Base-by-base conservation (phyloP, 2,797 vertebrate species). In the Hippopotamyrus pictus region DNA sequence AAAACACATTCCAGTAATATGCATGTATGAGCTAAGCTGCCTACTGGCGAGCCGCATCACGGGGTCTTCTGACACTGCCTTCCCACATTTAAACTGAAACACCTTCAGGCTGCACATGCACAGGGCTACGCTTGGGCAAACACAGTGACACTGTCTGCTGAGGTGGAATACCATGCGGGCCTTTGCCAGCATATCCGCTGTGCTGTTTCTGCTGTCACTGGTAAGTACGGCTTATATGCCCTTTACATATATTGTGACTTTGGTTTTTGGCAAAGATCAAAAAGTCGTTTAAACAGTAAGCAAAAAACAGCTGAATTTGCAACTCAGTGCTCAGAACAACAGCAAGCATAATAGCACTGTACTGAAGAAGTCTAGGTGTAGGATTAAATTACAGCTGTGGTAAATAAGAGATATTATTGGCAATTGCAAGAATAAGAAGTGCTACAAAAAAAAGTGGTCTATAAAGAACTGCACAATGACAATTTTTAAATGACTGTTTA, bases 141-240 rank as follows among this genome's bases (percentile, higher is more conserved):
- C 46, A n/a, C 19, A 25, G 82, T 12, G 25, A 65, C 33, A 3
- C 73, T n/a, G 41, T 79, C 44, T 12, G 4, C 59, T 2, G 7
- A 7, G 22, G n/a, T 44, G 88, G n/a, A 90, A 7, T 86, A 53
- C 5, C n/a, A 44, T 73, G 12, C 14, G 22, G 86, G 76, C 37
- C 79, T 37, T n/a, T 9, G 91, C 37, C 0, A 94, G 94, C 92
- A 91, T 79, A 86, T 89, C 2, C 1, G 88, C 57, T 46, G 8
- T n/a, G 0, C 7, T 92, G 8, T 1, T 73, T 51, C 44, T 93
- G 84, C 73, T 94, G 2, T 29, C 91, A 11, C 90, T 94, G 94
- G 95, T 95, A 94, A 93, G 94, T 89, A 69, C 7, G 12, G 41
- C 14, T 79, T 79, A 44, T 85, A 25, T 50, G 1, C 44, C 46